Evolutionary conservation across 2,888 invertebrate genomes (phyloP), one percentile per base, ranked within the genome.

Genomic region (Rhagium mordax): DNA sequence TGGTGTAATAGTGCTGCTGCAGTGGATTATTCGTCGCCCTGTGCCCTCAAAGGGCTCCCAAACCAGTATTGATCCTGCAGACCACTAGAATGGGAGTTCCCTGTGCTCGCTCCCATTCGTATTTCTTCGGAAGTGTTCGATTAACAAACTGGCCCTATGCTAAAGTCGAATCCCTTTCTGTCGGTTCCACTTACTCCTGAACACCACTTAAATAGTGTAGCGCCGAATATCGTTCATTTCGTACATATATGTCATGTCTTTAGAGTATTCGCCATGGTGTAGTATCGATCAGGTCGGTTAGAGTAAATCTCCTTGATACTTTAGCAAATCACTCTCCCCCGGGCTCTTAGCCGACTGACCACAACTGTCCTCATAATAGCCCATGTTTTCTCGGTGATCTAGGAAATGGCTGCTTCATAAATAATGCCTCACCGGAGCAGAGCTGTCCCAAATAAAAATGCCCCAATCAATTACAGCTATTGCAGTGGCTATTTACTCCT

Each of bases 401-500:
- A 81, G 85, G 84, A 85, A 86, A 86, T 84, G 82, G 83, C 81
- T 81, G 81, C 80, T 82, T 84, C 84, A 86, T 86, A 86, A 86
- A 86, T 86, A 86, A 86, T 84, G 84, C 83, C 80, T 72, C 77
- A 79, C 75, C 76, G 80, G 72, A 53, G 71, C 59, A 41, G 70
- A 57, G 69, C 71, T 77, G 81, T 78, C 82, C 81, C 78, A 81
- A 83, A 83, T 83, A 81, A 85, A 85, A 85, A 83, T 84, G 82
- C 82, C 83, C 82, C 85, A 85, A 85, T 86, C 86, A 86, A 86
- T 86, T 86, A 85, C 84, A 77, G 78, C 74, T 81, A 82, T 80
- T 81, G 82, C 79, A 67, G 21, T 48, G 57, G 71, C 77, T 75
- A 69, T 74, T 71, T 69, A 65, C 49, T 53, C 62, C 62, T 66